A percentile compares a stretch with the other conserved stretches of the same genome.
Conservation (phyloP, 2,113 vertebrate genomes). For the Oryzias javanicus region DNA sequence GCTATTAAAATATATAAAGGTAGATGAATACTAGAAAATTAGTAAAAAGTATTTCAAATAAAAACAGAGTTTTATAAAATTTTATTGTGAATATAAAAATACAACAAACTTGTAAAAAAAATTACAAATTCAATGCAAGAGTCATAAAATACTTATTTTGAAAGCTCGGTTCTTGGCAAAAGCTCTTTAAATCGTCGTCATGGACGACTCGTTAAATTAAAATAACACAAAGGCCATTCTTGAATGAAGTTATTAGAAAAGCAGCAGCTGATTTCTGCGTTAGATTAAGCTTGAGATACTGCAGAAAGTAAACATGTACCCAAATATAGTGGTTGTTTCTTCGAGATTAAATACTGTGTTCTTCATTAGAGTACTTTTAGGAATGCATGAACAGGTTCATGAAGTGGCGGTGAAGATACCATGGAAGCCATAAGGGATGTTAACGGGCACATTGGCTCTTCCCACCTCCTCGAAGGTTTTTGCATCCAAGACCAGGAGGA, state of each 20-base stretch:
- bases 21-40: too few relatives aligned
- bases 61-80: too few relatives aligned
- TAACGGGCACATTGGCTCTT: slow-evolving; percentile 85
- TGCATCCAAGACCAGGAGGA: slow-evolving; percentile 89
- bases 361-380: background rate
- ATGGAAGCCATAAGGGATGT: slow-evolving; percentile 91
- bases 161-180: background rate
- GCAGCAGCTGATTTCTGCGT: background rate
- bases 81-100: background rate
- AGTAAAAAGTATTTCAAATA: too few relatives aligned
- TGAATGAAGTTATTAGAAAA: background rate
- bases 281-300: background rate
- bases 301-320: slow-evolving; percentile 11
- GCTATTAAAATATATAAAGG: too few relatives aligned
- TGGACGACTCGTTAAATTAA: too few relatives aligned
- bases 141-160: background rate
- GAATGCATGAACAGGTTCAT: slow-evolving; percentile 4
- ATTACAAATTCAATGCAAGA: background rate
- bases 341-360: background rate
- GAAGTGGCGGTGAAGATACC: slow-evolving; percentile 80
- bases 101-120: background rate
- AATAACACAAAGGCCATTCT: background rate
- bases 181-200: background rate
- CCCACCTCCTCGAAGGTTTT: slow-evolving; percentile 86
- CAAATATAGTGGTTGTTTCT: slow-evolving; percentile 16